Evolutionary conservation across 2,888 invertebrate species (phyloP).

Genomic region (Hydroisotoma schaefferi): DNA sequence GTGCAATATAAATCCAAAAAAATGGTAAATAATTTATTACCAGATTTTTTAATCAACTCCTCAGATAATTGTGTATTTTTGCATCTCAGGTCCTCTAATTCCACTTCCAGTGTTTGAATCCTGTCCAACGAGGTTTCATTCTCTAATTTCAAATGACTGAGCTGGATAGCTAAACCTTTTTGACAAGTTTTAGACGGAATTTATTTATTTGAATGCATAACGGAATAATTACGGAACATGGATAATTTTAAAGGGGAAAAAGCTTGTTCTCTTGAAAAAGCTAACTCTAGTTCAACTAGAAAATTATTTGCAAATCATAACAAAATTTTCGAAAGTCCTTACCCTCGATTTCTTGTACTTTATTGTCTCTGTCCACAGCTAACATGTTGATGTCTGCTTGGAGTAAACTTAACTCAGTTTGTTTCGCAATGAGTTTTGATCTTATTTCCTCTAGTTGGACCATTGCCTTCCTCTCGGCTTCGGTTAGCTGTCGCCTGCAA

Average conservation of each 20-base stretch:
- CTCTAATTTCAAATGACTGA: conserved; percentile 65
- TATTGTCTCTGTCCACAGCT: conserved; percentile 47
- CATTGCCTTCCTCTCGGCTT: conserved; percentile 46
- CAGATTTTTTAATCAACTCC: conserved; percentile 60
- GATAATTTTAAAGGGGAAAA: not conserved
- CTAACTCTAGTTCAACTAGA: not conserved
- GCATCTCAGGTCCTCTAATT: conserved; percentile 59
- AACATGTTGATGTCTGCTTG: conserved; percentile 47
- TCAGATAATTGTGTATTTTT: conserved; percentile 61
- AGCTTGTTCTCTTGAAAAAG: not conserved
- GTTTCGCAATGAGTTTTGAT: conserved; percentile 45
- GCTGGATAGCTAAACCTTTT: conserved; percentile 64
- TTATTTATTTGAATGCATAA: too few species aligned
- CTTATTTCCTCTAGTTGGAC: conserved; percentile 46
- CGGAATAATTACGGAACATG: not conserved
- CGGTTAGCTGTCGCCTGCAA: conserved; percentile 46
- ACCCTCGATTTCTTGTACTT: conserved; percentile 47
- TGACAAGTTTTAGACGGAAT: too few species aligned
- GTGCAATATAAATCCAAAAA: too few species aligned
- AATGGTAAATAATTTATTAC: conserved; percentile 53
- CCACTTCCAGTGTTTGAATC: conserved; percentile 62
- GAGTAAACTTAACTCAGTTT: conserved; percentile 46
- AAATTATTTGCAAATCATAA: not conserved
- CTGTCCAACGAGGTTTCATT: conserved; percentile 62
- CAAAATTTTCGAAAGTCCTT: conserved; percentile 14